Base-by-base conservation (phyloP, 2,113 vertebrate species). In the Gymnocephalus cernua region DNA sequence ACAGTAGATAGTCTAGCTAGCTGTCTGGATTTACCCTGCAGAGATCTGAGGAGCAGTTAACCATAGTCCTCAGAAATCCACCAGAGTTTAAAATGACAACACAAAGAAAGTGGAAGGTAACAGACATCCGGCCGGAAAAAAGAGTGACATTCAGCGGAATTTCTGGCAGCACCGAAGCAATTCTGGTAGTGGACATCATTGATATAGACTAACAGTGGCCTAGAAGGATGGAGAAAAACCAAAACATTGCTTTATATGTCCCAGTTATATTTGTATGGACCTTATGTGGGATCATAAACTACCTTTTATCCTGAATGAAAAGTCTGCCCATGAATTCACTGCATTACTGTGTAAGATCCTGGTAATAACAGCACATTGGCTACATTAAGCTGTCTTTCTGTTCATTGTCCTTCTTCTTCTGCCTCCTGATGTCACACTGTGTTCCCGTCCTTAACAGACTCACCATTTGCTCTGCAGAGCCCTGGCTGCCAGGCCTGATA, bases 401-500 rank as follows among this genome's bases (percentile, higher is more conserved):
- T 58, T 35, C 14, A 10, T 77, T 80, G 71, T 83, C 80, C n/a
- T 21, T 29, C 66, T 35, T 67, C 25, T 1, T 29, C 35, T 3
- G 19, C 44, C 32, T 80, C 78, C 71, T 44, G 47, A 67, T 82
- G 50, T 77, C 62, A 53, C 47, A 35, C 71, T 83, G 66, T 53
- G 56, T 77, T 76, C 41, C 27, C 13, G 50, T 27, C 74, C 32
- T 77, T 44, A 76, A 77, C 74, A 53, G 48, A 35, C 83, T 83
- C 77, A 54, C 70, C 69, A 86, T 70, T 56, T 35, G 21, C 66
- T 56, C 41, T 0, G 8, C 35, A 21, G 47, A 48, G 72, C 74
- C 57, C 77, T 72, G 47, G 47, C 80, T 77, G 80, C 51, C 71
- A 9, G 78, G 44, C 61, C 57, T 48, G 74, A 82, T 87, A 77